Base-by-base conservation (phyloP, 2,113 vertebrate species). In the Caranx melampygus region DNA sequence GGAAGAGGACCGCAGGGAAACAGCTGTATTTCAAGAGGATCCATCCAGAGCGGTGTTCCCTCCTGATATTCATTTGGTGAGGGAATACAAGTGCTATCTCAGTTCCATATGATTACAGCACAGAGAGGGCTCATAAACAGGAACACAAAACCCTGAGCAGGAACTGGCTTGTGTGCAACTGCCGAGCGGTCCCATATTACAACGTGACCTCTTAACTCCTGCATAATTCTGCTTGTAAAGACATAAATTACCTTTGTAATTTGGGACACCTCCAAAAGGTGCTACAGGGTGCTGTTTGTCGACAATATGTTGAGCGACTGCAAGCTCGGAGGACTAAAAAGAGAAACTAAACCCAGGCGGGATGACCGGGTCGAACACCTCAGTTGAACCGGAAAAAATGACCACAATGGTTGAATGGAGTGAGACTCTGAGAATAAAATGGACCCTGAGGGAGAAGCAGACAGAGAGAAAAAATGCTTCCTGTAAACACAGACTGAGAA, bases 221-320 rank as follows among this genome's bases (percentile, higher is more conserved):
- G 84, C 79, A 89, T 82, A 75, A 83, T 81, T 87, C 78, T 68
- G 63, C 81, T 72, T 3, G 65, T 76, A 61, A 84, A 61, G 70
- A 91, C 89, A 87, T 83, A 81, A 90, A 91, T 90, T 90, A 88
- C 86, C 76, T 89, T 81, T 83, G 83, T 79, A 85, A 87, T 89
- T 91, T 85, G 82, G 84, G 88, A 81, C 79, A 34, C 57, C 71
- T 81, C 64, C 60, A 66, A 81, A 81, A 80, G 77, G 81, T 62
- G 66, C 85, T 73, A 83, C 63, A 58, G 72, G 74, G 87, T 75
- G 82, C 72, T n/a, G 67, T 82, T 84, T 47, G 70, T 60, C 51
- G 68, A 57, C 47, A 81, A 64, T 37, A 42, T 45, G 74, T 58
- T 26, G 31, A 42, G 60, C 49, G 31, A 80, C 49, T 54, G 70